Conservation (phyloP, 2,888 invertebrate species). For the Epinotia bilunana region DNA sequence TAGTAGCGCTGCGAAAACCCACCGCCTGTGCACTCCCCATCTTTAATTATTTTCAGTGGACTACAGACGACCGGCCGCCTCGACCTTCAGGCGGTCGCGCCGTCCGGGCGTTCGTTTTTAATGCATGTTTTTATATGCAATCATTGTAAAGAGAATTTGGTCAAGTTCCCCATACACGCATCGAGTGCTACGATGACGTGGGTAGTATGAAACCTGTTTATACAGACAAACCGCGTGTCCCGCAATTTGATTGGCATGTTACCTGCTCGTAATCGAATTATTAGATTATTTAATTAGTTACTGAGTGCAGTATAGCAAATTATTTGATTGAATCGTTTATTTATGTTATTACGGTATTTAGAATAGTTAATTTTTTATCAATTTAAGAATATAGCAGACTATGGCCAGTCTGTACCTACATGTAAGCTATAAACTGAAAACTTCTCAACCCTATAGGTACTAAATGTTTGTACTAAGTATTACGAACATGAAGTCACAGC, state of each 20-base stretch:
- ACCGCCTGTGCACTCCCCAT: conserved; percentile 15
- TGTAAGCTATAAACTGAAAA: neutral
- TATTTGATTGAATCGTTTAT: too few species aligned
- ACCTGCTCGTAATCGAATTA: neutral
- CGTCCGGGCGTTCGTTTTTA: conserved; percentile 40
- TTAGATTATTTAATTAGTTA: too few species aligned
- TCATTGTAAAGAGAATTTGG: conserved; percentile 28
- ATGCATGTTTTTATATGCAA: conserved; percentile 19
- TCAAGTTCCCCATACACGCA: conserved; percentile 9
- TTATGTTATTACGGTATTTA: too few species aligned
- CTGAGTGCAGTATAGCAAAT: too few species aligned
- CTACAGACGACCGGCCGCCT: conserved; percentile 22
- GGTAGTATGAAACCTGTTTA: neutral
- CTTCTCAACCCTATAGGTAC: neutral
- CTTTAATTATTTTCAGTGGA: conserved; percentile 45
- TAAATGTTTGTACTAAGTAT: neutral
- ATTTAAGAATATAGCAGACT: too few species aligned
- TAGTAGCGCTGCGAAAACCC: neutral
- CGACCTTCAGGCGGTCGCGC: conserved; percentile 36
- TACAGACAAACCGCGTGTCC: neutral
- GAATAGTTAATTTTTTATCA: too few species aligned
- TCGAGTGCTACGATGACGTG: neutral
- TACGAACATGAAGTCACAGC: neutral
- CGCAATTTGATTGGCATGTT: neutral
- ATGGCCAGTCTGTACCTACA: too few species aligned